Conservation (phyloP, 2,888 invertebrate species). For the Lysandra bellargus region DNA sequence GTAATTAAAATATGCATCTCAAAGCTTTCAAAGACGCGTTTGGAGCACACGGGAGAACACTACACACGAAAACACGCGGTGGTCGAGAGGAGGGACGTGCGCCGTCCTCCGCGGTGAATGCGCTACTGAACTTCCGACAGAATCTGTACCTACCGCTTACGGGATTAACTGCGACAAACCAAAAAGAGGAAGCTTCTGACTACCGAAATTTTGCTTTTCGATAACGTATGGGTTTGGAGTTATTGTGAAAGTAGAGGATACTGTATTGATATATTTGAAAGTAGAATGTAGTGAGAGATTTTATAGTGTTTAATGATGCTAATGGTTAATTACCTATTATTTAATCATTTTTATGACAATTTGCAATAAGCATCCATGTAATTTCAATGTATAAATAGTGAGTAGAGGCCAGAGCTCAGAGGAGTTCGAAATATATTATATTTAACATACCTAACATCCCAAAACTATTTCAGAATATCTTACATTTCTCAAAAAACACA, state of each 20-base stretch:
- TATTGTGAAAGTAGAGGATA: too few relatives aligned
- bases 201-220: not conserved
- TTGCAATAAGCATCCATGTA: too few relatives aligned
- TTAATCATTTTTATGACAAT: too few relatives aligned
- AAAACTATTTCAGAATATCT: not conserved
- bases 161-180: conserved; percentile 42
- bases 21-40: conserved; percentile 43
- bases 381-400: too few relatives aligned
- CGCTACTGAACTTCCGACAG: conserved; percentile 66
- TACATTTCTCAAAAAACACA: not conserved
- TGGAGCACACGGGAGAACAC: conserved; percentile 43
- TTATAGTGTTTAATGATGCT: too few relatives aligned
- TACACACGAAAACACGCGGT: conserved; percentile 46
- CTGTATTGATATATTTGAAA: too few relatives aligned
- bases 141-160: conserved; percentile 60
- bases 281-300: too few relatives aligned
- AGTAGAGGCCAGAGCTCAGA: too few relatives aligned
- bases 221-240: not conserved
- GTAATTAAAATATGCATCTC: conserved; percentile 34
- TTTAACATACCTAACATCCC: too few relatives aligned
- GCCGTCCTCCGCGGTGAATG: conserved; percentile 57
- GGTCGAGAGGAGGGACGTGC: conserved; percentile 50
- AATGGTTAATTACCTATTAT: too few relatives aligned
- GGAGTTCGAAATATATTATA: too few relatives aligned
- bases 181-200: not conserved